Conservation (phyloP, 1,140 invertebrate genomes). For the Brachionus asplanchnoidis region DNA sequence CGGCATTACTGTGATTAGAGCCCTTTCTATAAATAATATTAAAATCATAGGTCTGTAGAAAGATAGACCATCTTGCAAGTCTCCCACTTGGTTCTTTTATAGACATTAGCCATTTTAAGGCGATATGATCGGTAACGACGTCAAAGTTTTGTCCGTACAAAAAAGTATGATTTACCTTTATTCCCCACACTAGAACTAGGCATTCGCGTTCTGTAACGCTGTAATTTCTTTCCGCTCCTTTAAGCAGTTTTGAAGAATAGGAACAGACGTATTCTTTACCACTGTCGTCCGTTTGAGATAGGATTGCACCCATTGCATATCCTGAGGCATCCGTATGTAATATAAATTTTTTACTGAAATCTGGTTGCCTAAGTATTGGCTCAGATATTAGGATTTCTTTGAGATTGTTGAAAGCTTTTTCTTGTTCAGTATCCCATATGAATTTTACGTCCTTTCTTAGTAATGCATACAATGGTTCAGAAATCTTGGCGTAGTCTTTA, state of each 20-base stretch:
- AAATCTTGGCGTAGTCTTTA: too few relatives aligned
- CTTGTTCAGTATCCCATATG: not conserved
- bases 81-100: conserved; percentile 54
- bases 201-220: not conserved
- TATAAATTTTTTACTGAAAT: not conserved
- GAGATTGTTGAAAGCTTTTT: not conserved
- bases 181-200: not conserved
- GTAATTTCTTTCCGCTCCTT: not conserved
- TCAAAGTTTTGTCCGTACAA: conserved; percentile 24
- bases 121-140: conserved; percentile 39
- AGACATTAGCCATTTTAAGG: too few relatives aligned
- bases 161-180: conserved; percentile 7
- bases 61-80: conserved; percentile 45
- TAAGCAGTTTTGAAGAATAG: not conserved
- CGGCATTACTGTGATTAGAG: conserved; percentile 18
- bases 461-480: too few relatives aligned
- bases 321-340: conserved; percentile 26
- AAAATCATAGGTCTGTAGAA: conserved; percentile 30
- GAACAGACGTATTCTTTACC: not conserved
- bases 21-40: conserved; percentile 41
- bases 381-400: not conserved
- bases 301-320: not conserved
- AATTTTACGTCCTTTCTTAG: not conserved
- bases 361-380: conserved; percentile 17
- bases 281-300: not conserved